Conservation (phyloP, 2,113 vertebrate species). For the Oreochromis tanganicae region DNA sequence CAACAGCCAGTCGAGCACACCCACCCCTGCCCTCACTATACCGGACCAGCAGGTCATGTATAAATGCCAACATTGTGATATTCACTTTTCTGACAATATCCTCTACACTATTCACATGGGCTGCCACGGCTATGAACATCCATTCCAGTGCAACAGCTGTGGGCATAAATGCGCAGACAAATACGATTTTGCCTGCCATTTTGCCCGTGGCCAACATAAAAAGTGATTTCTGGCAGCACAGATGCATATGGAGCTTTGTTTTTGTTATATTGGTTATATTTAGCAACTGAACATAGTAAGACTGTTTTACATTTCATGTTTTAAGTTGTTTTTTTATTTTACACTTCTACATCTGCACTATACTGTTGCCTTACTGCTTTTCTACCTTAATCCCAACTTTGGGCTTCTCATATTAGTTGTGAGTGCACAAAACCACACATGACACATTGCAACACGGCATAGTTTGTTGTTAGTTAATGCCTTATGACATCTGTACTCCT, state of each 20-base stretch:
- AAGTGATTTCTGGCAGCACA: conserved; percentile 17
- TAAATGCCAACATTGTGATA: conserved; percentile 94
- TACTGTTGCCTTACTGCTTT: neutral
- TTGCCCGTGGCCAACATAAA: conserved; percentile 90
- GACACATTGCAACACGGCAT: neutral
- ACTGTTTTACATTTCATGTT: neutral
- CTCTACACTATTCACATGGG: conserved; percentile 99
- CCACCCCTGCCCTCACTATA: conserved; percentile 64
- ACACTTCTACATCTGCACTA: neutral
- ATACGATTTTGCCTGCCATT: conserved; percentile 98
- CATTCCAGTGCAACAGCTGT: conserved; percentile 97
- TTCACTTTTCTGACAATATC: conserved; percentile 94
- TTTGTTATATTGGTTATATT: neutral
- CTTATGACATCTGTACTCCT: neutral
- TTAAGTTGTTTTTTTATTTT: neutral
- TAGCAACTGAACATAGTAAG: neutral
- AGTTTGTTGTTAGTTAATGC: neutral
- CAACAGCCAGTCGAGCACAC: conserved; percentile 86
- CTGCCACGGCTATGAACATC: conserved; percentile 92
- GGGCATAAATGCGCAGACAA: conserved; percentile 91
- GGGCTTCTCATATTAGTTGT: neutral
- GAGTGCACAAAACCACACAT: neutral
- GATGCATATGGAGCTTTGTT: neutral
- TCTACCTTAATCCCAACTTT: neutral
- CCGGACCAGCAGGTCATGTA: conserved; percentile 84